Percentiles rank a stretch among this genome's conserved stretches.
Evolutionary conservation across 2,113 vertebrate genomes (phyloP).

Genomic region (Gymnocephalus cernua): DNA sequence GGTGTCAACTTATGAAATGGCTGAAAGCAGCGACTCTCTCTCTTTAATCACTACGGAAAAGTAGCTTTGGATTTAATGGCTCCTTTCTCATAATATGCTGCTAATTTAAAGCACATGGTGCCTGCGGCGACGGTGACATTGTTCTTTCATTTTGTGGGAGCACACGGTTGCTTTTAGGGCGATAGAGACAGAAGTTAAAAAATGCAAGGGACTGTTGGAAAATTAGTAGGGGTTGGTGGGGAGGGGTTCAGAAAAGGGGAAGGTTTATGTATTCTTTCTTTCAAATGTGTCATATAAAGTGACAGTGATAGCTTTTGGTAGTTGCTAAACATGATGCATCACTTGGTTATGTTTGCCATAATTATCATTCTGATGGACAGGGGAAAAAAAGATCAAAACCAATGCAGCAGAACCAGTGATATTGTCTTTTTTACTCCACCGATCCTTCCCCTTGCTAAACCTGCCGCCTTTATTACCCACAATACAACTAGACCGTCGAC

Average conservation of each 20-base stretch:
- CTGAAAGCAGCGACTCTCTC: constrained; percentile 51
- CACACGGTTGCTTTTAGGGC: neutral
- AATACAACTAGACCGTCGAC: neutral
- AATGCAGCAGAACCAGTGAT: too few relatives aligned
- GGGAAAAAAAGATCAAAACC: neutral
- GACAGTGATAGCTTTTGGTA: neutral
- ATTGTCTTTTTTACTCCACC: too few relatives aligned
- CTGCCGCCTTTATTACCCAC: neutral
- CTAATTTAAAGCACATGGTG: constrained; percentile 59
- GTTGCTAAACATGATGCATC: neutral
- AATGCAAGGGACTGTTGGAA: neutral
- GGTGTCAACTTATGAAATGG: constrained; percentile 62
- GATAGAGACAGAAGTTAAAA: constrained; percentile 1
- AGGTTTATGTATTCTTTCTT: neutral
- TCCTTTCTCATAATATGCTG: constrained; percentile 51
- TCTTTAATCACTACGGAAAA: constrained; percentile 33
- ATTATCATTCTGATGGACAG: too few relatives aligned
- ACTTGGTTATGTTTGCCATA: neutral
- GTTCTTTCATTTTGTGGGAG: constrained; percentile 20
- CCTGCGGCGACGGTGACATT: constrained; percentile 20
- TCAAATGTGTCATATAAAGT: neutral
- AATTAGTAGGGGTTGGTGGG: neutral
- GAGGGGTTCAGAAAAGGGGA: neutral
- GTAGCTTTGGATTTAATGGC: constrained; percentile 51
- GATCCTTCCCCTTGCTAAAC: too few relatives aligned